Evolutionary conservation across 2,888 invertebrate genomes (phyloP).

Genomic region (Temnothorax unifasciatus): DNA sequence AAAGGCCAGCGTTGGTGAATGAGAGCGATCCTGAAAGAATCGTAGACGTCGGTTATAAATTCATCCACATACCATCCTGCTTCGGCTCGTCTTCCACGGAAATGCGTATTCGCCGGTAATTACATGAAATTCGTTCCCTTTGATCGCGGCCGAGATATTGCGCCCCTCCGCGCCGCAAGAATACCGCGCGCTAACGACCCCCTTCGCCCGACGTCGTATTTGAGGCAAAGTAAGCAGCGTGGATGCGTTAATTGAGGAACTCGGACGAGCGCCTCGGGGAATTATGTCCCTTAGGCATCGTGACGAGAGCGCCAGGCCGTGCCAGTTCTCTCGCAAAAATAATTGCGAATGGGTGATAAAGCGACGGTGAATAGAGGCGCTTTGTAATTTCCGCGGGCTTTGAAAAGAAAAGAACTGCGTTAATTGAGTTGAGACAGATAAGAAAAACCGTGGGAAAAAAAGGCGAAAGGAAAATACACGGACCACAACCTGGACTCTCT

Average conservation of each 20-base stretch:
- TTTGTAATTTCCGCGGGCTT: slow-evolving; percentile 54
- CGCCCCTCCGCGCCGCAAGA: slow-evolving; percentile 38
- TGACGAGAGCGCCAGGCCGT: slow-evolving; percentile 41
- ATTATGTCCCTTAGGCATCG: slow-evolving; percentile 57
- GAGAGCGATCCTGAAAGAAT: slow-evolving; percentile 60
- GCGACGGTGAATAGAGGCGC: slow-evolving; percentile 41
- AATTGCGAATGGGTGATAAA: slow-evolving; percentile 56
- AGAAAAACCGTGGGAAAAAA: slow-evolving; percentile 17
- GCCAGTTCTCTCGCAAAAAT: slow-evolving; percentile 51
- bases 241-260: slow-evolving; percentile 57
- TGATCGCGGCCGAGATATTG: slow-evolving; percentile 55
- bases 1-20: background rate
- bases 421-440: slow-evolving; percentile 47
- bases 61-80: slow-evolving; percentile 32
- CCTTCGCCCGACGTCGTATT: slow-evolving; percentile 30
- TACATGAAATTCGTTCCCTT: slow-evolving; percentile 59
- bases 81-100: slow-evolving; percentile 51
- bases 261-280: slow-evolving; percentile 56
- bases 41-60: slow-evolving; percentile 38
- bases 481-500: background rate
- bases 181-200: slow-evolving; percentile 65
- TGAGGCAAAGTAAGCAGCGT: slow-evolving; percentile 41
- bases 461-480: background rate
- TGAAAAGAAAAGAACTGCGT: slow-evolving; percentile 47
- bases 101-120: slow-evolving; percentile 63